Evolutionary conservation across 2,797 vertebrate genomes (phyloP), one percentile per base, ranked within the genome.

Genomic region (Sylvia borin): DNA sequence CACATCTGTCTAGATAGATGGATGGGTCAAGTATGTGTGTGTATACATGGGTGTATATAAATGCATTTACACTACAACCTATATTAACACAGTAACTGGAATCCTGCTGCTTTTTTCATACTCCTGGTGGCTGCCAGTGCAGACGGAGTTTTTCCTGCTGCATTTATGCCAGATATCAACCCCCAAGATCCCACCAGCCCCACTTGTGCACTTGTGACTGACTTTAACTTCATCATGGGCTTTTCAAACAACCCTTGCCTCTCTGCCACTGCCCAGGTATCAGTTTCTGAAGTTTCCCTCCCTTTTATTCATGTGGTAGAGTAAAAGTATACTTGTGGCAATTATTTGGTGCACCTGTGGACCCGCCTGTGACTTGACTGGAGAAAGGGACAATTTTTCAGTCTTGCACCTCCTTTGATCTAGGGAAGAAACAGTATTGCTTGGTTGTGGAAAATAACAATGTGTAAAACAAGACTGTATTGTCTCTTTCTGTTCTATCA

Each of bases 1-100:
- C 1, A 10, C 13, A 5, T 47, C 7, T 68, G 1, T 38, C 13
- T 57, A 0, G 7, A 5, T 29, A 24, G 6, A n/a, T 40, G 43
- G 4, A 16, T n/a, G 26, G 36, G n/a, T 57, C 5, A 19, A 25
- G 12, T 31, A 20, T 53, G 12, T 76, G 2, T 31, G 6, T 66
- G 19, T 38, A 5, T 60, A 5, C 9, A 9, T 57, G 4, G 13
- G 6, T 27, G 14, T 22, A 7, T 40, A 22, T 67, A 64, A 36
- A 57, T 60, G 32, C 10, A 9, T 3, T 53, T 76, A 16, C 1
- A 25, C 9, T 45, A 7, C 51, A 67, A 58, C 12, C 25, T 62
- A 0, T 36, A 9, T 67, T 1, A 3, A 14, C 18, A 57, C 48
- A 45, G 3, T 71, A 38, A 42, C 34, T 19, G 21, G 14, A 54